These are phyloP conservation scores for Poeciliopsis paucimaculata DNA, from an alignment of 2,797 vertebrate genomes.

Conservation along the genomic window DNA sequence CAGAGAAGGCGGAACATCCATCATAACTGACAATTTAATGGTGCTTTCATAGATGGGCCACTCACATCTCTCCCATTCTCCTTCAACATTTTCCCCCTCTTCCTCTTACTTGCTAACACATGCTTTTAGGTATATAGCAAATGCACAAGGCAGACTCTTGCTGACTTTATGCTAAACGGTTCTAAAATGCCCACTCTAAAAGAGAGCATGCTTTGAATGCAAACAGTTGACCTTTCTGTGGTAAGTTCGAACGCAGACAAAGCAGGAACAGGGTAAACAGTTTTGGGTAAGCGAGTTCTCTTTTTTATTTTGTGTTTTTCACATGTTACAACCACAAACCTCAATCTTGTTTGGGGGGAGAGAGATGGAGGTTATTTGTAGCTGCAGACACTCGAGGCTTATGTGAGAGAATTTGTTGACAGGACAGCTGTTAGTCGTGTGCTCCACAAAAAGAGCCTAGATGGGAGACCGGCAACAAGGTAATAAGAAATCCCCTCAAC, in stretches of 20 bases:
- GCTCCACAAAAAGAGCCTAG: background rate
- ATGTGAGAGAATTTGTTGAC: background rate
- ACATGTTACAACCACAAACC: background rate
- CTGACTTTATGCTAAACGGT: slow-evolving; percentile 33
- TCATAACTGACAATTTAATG: slow-evolving; percentile 87
- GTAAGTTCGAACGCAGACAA: slow-evolving; percentile 8
- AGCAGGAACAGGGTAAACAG: slow-evolving; percentile 9
- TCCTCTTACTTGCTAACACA: slow-evolving; percentile 20
- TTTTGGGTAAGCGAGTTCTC: background rate
- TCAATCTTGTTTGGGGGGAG: background rate
- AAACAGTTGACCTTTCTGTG: background rate
- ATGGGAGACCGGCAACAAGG: background rate
- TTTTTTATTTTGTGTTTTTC: background rate
- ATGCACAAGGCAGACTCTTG: slow-evolving; percentile 19
- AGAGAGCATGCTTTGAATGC: slow-evolving; percentile 16
- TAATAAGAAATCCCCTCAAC: background rate
- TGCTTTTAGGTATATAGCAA: slow-evolving; percentile 9
- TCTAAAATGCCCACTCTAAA: slow-evolving; percentile 31
- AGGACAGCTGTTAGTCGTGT: background rate
- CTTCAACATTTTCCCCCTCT: slow-evolving; percentile 30
- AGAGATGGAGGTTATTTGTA: background rate
- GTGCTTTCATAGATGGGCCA: slow-evolving; percentile 79
- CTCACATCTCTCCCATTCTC: slow-evolving; percentile 74
- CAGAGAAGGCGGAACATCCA: slow-evolving; percentile 83
- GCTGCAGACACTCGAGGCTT: background rate